Evolutionary conservation across 2,113 vertebrate genomes (phyloP).

Genomic region (Monopterus albus): DNA sequence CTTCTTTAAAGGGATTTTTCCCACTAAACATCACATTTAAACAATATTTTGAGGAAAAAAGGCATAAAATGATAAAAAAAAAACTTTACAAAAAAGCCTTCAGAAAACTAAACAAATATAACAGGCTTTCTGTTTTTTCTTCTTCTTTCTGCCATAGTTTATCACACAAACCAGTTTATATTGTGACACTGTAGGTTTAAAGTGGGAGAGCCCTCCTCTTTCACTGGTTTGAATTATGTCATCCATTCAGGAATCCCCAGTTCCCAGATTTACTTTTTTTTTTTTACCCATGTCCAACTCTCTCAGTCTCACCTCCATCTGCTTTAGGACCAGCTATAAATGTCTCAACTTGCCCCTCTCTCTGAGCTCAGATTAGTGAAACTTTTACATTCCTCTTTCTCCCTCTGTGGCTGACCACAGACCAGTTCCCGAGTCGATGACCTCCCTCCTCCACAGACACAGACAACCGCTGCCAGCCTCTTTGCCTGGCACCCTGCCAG

Average conservation of each 20-base stretch:
- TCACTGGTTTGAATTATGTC: too few species aligned
- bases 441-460: constrained; percentile 93
- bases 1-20: too few species aligned
- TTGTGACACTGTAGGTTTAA: too few species aligned
- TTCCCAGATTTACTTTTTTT: neutral
- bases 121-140: too few species aligned
- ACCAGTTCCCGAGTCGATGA: constrained; percentile 91
- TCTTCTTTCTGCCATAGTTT: too few species aligned
- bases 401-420: constrained; percentile 73
- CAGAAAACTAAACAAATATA: too few species aligned
- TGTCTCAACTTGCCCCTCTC: constrained; percentile 51
- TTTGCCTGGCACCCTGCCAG: constrained; percentile 93
- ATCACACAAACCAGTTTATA: too few species aligned
- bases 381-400: constrained; percentile 32
- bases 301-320: constrained; percentile 6
- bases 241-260: neutral
- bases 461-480: constrained; percentile 95
- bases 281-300: constrained; percentile 7
- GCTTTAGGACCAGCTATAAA: constrained; percentile 32
- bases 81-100: too few species aligned
- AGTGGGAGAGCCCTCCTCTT: too few species aligned
- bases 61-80: too few species aligned
- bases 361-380: constrained; percentile 48
- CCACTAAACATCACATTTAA: too few species aligned
- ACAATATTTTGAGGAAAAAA: too few species aligned